Conservation (phyloP, 2,888 invertebrate genomes). For the Eulithis testata region DNA sequence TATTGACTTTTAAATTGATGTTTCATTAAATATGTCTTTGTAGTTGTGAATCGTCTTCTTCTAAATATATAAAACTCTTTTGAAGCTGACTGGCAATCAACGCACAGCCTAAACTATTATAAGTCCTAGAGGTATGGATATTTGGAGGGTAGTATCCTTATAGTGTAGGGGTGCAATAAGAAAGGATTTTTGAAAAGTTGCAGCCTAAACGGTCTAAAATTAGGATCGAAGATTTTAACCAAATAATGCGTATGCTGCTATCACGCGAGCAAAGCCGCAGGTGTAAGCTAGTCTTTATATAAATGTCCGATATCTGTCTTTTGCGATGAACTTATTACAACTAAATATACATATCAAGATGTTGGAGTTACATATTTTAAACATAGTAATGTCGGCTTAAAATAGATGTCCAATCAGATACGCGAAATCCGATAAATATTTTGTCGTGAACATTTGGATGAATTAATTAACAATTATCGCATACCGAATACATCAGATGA, state of each 20-base stretch:
- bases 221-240: too few species aligned
- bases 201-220: too few species aligned
- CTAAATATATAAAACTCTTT: too few species aligned
- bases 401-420: conserved; percentile 24
- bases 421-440: conserved; percentile 17
- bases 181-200: too few species aligned
- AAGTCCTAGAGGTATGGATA: too few species aligned
- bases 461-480: conserved; percentile 24
- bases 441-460: conserved; percentile 13
- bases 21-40: conserved; percentile 11
- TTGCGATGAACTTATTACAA: neutral
- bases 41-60: neutral
- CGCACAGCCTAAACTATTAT: too few species aligned
- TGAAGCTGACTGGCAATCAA: too few species aligned
- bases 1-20: conserved; percentile 26
- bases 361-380: conserved; percentile 1
- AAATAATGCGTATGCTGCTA: too few species aligned
- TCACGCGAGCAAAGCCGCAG: too few species aligned
- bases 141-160: too few species aligned
- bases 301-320: too few species aligned
- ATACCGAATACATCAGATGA: conserved; percentile 11
- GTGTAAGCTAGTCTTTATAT: neutral
- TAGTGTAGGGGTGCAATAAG: too few species aligned
- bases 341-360: neutral
- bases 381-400: conserved; percentile 14